These are phyloP conservation scores for Blastomussa wellsi DNA, from an alignment of 92 coral and sea anemone species.

Conservation along the genomic window DNA sequence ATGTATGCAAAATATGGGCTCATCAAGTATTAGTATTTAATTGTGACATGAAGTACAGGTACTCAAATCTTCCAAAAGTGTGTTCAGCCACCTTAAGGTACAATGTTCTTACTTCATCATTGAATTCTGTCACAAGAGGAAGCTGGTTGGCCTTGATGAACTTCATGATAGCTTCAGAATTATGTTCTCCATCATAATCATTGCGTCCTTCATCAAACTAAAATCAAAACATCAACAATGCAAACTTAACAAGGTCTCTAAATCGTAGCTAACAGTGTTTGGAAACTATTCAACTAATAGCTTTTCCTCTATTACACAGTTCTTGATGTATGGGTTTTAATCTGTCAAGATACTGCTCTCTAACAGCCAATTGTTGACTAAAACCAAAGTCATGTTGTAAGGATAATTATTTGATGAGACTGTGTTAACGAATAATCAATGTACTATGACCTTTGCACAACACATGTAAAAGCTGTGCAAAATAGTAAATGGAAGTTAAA, in stretches of 20 bases:
- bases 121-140: slow-evolving; percentile 98
- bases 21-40: too few species aligned
- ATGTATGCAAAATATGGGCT: too few species aligned
- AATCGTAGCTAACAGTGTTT: too few species aligned
- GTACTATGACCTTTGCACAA: too few species aligned
- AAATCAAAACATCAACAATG: slow-evolving; percentile 1
- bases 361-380: not conserved
- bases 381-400: not conserved
- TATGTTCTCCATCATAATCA: slow-evolving; percentile 92
- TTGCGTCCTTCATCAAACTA: slow-evolving; percentile 96
- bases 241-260: not conserved
- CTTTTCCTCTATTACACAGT: too few species aligned
- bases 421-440: not conserved
- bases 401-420: too few species aligned
- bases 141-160: slow-evolving; percentile 96
- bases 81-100: too few species aligned
- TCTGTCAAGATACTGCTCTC: not conserved
- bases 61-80: too few species aligned
- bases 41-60: too few species aligned
- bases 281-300: not conserved
- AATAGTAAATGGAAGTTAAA: too few species aligned
- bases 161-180: slow-evolving; percentile 67
- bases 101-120: slow-evolving; percentile 76
- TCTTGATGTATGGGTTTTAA: too few species aligned
- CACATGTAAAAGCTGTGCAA: too few species aligned